These are phyloP conservation scores for Gymnoscelis rufifasciata DNA, from an alignment of 2,888 invertebrate genomes.

Conservation along the genomic window DNA sequence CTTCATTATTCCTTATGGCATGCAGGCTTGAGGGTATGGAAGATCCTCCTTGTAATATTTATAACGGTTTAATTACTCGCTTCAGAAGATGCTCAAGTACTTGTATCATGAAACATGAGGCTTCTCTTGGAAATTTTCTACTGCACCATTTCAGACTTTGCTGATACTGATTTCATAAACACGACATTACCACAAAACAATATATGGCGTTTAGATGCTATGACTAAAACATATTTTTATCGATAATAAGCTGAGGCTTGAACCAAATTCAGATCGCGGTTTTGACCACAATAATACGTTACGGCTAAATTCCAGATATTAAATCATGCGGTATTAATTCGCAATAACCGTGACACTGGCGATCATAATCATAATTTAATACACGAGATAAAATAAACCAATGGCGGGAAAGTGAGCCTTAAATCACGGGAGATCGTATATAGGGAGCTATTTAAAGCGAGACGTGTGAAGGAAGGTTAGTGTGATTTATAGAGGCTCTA, in stretches of 20 bases:
- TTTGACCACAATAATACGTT: neutral
- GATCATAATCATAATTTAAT: conserved; percentile 31
- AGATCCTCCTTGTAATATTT: conserved; percentile 17
- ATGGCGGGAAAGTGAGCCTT: conserved; percentile 46
- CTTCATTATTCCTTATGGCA: conserved; percentile 33
- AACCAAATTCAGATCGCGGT: neutral
- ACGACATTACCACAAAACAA: too few relatives aligned
- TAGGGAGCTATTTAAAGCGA: conserved; percentile 65
- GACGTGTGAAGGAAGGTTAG: conserved; percentile 64
- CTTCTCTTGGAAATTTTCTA: neutral
- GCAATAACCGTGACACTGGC: conserved; percentile 23
- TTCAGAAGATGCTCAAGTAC: conserved; percentile 5
- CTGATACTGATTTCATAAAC: too few relatives aligned
- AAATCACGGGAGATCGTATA: conserved; percentile 63
- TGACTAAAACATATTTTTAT: too few relatives aligned
- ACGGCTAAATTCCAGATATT: conserved; percentile 5
- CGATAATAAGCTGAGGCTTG: neutral
- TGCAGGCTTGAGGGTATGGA: conserved; percentile 18
- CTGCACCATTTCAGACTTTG: too few relatives aligned
- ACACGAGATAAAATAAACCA: conserved; percentile 41
- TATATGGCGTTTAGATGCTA: too few relatives aligned
- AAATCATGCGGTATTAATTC: conserved; percentile 16
- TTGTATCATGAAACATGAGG: neutral
- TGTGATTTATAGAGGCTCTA: conserved; percentile 63
- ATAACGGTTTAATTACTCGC: conserved; percentile 23